Base-by-base conservation (phyloP, 2,888 invertebrate species). In the Fragum whitleyi region DNA sequence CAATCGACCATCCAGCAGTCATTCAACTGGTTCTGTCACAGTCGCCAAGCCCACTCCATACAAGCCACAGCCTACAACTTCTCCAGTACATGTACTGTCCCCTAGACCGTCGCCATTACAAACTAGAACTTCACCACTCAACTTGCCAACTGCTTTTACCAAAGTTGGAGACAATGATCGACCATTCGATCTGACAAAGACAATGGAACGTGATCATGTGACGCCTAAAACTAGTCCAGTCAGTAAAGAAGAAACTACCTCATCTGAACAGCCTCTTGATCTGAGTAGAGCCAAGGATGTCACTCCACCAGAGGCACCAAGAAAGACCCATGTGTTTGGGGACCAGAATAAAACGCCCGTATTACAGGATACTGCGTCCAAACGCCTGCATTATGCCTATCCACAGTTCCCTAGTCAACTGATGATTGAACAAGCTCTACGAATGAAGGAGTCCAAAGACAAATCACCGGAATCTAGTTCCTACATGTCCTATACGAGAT, bases 211-310 rank as follows among this genome's bases (percentile, higher is more conserved):
- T 5, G 74, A 83, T 32, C 76, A 83, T 42, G 21, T 77, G 23
- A 70, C 81, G 28, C 73, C 81, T n/a, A 53, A 83, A 16, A 79
- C 74, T 57, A 81, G 59, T 53, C 74, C 79, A 23, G 69, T 73
- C 11, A 47, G 28, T 91, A 95, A 73, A 97, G 97, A 92, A 96
- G 96, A 91, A 19, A 36, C 16, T 47, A 39, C 57, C 19, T 69
- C 39, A 11, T 83, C 78, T 6, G 88, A 88, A 69, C 88, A 87
- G 62, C 97, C 97, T 0, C 94, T 97, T 61, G 97, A 97, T 94
- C 95, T 98, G 78, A 96, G 96, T 65, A 81, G 69, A 96, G 98
- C 90, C 94, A 98, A 94, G 96, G 97, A 94, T 93, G 92, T 83
- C 14, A 79, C 85, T 1, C 86, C 87, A 6, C 80, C 84, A 3